Evolutionary conservation across 2,888 invertebrate species (phyloP), one percentile per base, ranked within the genome.

Genomic region (Habroteleia sp.): DNA sequence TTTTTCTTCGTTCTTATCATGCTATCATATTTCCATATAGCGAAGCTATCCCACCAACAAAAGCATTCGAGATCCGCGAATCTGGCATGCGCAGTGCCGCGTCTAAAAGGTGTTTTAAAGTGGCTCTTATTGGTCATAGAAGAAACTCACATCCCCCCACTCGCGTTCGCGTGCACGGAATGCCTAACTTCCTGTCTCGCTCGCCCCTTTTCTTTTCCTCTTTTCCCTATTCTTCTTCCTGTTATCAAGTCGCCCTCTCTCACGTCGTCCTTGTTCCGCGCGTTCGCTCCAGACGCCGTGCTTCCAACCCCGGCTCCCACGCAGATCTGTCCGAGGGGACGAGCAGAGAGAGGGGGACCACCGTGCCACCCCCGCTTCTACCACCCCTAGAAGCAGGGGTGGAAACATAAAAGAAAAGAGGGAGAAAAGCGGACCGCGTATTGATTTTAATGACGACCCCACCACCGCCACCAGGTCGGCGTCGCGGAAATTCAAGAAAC

Each of bases 401-500:
- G 76, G 77, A 68, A 72, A 75, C 56, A 56, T 42, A 74, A 79
- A 78, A 78, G 62, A 72, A 63, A 73, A 77, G 82, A 83, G 80
- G 82, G 82, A 82, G 81, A 77, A 80, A 80, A 77, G 77, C 80
- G 78, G 74, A 77, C 81, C 85, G 81, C 84, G 88, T 88, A 88
- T 88, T 88, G 88, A 88, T 88, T 87, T 88, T 88, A 89, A 89
- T 89, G 89, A 88, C 85, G 85, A 82, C 83, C 84, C 86, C 84
- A 81, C 81, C 76, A 62, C 79, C 77, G 20, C 41, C 16, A 27
- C 41, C n/a, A 66, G 37, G 41, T 39, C 74, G 54, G 44, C 76
- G 52, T 66, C 48, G 42, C 79, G 79, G 77, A 79, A 82, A 83
- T 80, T 81, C 81, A 80, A 80, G 77, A 79, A 79, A 81, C 80